phyloP scores from a whole-genome alignment of 1,140 invertebrate species.

The Panagrolaimus sp. region DNA sequence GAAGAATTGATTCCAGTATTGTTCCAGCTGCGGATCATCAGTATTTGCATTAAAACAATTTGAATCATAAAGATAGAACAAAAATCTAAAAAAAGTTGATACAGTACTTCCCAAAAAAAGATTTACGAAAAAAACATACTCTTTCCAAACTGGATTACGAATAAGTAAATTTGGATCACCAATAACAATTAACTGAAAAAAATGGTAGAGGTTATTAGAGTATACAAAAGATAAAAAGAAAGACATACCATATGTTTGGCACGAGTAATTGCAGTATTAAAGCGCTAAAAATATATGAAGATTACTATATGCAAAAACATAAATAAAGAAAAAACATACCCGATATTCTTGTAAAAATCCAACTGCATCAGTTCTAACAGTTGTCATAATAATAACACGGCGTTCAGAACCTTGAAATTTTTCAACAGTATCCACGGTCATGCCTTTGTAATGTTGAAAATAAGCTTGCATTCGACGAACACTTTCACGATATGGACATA shows the following conservation, averaged over 20 bases:
- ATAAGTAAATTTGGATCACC: slow-evolving; percentile 73
- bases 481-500: not conserved
- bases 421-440: slow-evolving; percentile 41
- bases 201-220: too few species aligned
- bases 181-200: slow-evolving; percentile 73
- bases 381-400: slow-evolving; percentile 33
- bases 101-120: too few species aligned
- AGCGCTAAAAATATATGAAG: slow-evolving; percentile 61
- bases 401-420: slow-evolving; percentile 33
- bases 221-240: too few species aligned
- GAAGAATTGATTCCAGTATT: too few species aligned
- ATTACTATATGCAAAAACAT: not conserved
- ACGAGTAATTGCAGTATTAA: slow-evolving; percentile 80
- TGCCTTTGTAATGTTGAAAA: slow-evolving; percentile 34
- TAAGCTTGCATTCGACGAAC: not conserved
- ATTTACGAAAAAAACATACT: not conserved
- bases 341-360: slow-evolving; percentile 52
- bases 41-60: too few species aligned
- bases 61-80: too few species aligned
- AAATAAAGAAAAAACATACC: slow-evolving; percentile 12
- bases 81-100: too few species aligned
- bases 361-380: slow-evolving; percentile 45
- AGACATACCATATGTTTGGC: slow-evolving; percentile 71
- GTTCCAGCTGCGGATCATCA: too few species aligned
- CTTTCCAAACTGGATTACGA: not conserved